Evolutionary conservation across 2,797 vertebrate species (phyloP), one percentile per base, ranked within the genome.

Genomic region (Philypnodon macrostomus): DNA sequence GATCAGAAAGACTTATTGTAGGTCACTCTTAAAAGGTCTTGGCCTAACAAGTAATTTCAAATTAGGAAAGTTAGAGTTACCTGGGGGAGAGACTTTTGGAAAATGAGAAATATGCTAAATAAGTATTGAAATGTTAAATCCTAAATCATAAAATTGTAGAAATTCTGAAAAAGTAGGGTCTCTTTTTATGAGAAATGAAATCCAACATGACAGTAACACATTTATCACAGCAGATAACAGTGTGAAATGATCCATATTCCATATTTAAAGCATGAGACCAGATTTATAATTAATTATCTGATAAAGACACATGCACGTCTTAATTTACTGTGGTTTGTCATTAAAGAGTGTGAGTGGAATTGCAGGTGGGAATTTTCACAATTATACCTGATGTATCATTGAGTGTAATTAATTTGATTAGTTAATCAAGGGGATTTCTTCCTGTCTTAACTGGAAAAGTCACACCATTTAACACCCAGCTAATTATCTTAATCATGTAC

Each of bases 301-400:
- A 79, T 73, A 54, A 74, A 72, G 75, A 80, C 46, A 73, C 51
- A 57, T 44, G 39, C 34, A 61, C 26, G 44, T 79, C 80, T 85
- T 78, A 47, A 80, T 82, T 66, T 54, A 59, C 57, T 44, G 46
- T 16, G 31, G 70, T 73, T 76, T 74, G 77, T 79, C 70, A 82
- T 89, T 88, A 85, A 81, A 66, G 49, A 71, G 55, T 80, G 72
- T 65, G 72, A 69, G 74, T 61, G 69, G 67, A 81, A 85, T 85
- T 85, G 70, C 87, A 89, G 86, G 85, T 89, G 88, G 87, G 88
- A 90, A 88, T 89, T 87, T 87, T 84, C 68, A 84, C 86, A 87
- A 88, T 87, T 89, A 87, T 76, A 86, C 83, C 83, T 85, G 75
- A 63, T 82, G 67, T 77, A 85, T 71, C 58, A 69, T 56, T 45